phyloP scores from a whole-genome alignment of 2,888 invertebrate species.

The Plebejus anna region DNA sequence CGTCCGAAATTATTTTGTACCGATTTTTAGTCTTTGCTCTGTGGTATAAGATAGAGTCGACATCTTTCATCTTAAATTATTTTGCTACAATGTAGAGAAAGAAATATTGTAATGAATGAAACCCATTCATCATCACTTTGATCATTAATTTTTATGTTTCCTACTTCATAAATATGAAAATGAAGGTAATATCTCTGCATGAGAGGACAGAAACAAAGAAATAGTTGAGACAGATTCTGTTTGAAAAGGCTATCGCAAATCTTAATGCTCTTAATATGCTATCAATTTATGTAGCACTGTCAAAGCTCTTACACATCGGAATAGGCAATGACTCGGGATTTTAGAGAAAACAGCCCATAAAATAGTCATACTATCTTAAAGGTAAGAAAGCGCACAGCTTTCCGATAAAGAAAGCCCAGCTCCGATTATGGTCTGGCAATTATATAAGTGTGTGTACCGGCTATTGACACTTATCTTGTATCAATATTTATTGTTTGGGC shows the following conservation, averaged over 20 bases:
- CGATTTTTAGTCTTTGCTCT: background rate
- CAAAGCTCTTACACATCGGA: background rate
- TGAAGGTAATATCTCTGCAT: background rate
- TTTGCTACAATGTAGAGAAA: slow-evolving; percentile 3
- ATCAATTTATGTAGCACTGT: background rate
- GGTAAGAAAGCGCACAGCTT: slow-evolving; percentile 10
- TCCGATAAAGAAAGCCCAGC: slow-evolving; percentile 10
- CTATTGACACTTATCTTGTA: slow-evolving; percentile 21
- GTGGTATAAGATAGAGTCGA: background rate
- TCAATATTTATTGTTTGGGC: slow-evolving; percentile 27
- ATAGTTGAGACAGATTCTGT: background rate
- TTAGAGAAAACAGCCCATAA: background rate
- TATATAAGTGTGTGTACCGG: slow-evolving; percentile 24
- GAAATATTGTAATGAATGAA: background rate
- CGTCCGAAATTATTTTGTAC: background rate
- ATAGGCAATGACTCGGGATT: background rate
- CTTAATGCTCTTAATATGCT: background rate
- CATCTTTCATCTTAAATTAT: background rate
- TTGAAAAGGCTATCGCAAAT: background rate
- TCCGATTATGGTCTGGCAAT: slow-evolving; percentile 10
- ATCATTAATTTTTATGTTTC: background rate
- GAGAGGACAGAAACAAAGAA: background rate
- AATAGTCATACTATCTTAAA: slow-evolving; percentile 9
- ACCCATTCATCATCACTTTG: background rate
- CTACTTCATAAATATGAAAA: background rate